Percentiles rank a stretch among this genome's conserved stretches.
These are phyloP conservation scores for Momotus momota DNA, from an alignment of 2,797 vertebrate species.

Conservation along the genomic window DNA sequence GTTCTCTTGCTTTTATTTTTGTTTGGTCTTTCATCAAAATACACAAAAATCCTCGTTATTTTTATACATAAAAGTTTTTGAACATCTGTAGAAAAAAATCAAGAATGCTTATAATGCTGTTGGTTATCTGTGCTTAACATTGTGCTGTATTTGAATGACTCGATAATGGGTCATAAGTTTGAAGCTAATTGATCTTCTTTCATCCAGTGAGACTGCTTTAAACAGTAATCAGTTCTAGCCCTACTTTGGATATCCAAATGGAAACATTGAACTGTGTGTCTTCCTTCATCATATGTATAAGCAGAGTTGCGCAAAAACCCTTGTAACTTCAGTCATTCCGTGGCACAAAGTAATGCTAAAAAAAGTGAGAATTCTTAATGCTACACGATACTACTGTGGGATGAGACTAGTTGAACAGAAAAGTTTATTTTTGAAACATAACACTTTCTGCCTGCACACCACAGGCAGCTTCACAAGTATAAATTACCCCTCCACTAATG, in stretches of 20 bases:
- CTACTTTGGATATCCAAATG: not conserved
- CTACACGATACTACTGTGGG: not conserved
- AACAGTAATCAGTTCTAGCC: not conserved
- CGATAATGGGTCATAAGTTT: not conserved
- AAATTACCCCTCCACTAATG: slow-evolving; percentile 37
- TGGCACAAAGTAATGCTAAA: not conserved
- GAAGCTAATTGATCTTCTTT: not conserved
- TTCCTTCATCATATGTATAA: not conserved
- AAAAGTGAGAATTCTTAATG: not conserved
- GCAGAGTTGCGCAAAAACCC: not conserved
- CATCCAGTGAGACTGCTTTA: not conserved
- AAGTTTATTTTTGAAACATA: slow-evolving; percentile 25
- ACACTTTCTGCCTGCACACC: slow-evolving; percentile 1
- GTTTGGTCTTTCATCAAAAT: not conserved
- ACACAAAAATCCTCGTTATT: not conserved
- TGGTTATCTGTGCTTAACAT: not conserved
- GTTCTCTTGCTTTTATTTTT: not conserved
- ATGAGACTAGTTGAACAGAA: not conserved
- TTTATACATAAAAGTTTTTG: not conserved
- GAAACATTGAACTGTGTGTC: not conserved
- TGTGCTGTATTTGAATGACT: not conserved
- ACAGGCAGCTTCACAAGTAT: slow-evolving; percentile 26
- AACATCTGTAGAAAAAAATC: not conserved
- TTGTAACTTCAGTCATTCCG: not conserved
- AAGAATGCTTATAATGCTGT: not conserved